A percentile compares a stretch with the other conserved stretches of the same genome.
Evolutionary conservation across 2,888 invertebrate genomes (phyloP).

Genomic region (Myathropa florea): DNA sequence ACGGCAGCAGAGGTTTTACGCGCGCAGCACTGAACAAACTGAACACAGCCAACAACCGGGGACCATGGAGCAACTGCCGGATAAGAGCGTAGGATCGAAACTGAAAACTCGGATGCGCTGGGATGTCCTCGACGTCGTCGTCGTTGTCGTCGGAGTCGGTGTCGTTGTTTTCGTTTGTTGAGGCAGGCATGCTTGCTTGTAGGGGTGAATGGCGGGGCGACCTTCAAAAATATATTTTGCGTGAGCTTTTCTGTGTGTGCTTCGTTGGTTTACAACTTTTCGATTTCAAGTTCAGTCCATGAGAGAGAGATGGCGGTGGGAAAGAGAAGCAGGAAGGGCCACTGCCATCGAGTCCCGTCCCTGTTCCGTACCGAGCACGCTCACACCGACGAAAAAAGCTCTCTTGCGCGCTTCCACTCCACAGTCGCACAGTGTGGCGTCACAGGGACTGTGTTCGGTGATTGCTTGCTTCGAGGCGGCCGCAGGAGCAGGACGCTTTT

Average conservation of each 20-base stretch:
- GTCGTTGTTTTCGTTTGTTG: slow-evolving; percentile 46
- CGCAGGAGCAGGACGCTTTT: slow-evolving; percentile 2
- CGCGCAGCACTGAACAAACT: slow-evolving; percentile 30
- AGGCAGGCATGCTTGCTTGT: slow-evolving; percentile 49
- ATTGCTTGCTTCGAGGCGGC: slow-evolving; percentile 17
- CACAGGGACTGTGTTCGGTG: slow-evolving; percentile 30
- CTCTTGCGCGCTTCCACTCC: slow-evolving; percentile 26
- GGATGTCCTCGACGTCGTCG: slow-evolving; percentile 26
- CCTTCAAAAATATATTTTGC: slow-evolving; percentile 60
- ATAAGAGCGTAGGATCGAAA: slow-evolving; percentile 65
- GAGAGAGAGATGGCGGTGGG: slow-evolving; percentile 11
- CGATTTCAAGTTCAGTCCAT: slow-evolving; percentile 59
- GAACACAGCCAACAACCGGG: slow-evolving; percentile 11
- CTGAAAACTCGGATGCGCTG: slow-evolving; percentile 62
- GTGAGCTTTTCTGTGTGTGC: slow-evolving; percentile 43
- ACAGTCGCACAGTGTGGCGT: slow-evolving; percentile 36
- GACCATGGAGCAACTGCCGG: slow-evolving; percentile 57
- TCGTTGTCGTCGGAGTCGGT: background rate
- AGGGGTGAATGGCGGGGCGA: slow-evolving; percentile 23
- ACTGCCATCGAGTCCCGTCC: background rate
- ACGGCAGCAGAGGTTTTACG: slow-evolving; percentile 42
- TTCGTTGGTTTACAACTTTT: slow-evolving; percentile 52
- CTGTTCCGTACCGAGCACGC: background rate
- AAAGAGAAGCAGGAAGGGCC: background rate
- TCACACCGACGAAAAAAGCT: slow-evolving; percentile 40